Conservation (phyloP, 2,113 vertebrate genomes). For the Salvator merianae region DNA sequence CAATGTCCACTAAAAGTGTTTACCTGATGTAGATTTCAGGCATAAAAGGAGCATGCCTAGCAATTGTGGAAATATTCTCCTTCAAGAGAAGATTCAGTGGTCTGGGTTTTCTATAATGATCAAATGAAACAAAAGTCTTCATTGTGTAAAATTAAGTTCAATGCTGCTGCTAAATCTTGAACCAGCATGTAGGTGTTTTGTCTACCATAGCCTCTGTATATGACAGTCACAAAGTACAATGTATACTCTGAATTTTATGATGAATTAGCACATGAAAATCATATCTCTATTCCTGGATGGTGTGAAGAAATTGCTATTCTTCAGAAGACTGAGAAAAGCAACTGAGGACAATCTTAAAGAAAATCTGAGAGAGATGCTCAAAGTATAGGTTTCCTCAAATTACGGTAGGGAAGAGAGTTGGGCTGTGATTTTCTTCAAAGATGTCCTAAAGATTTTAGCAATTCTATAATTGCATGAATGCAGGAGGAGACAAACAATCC, state of each 20-base stretch:
- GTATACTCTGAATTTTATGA: not conserved
- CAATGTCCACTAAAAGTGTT: not conserved
- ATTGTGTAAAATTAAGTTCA: rapidly evolving
- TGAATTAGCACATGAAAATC: conserved; percentile 19
- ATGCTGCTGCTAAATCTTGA: not conserved
- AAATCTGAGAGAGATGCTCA: not conserved
- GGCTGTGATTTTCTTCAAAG: not conserved
- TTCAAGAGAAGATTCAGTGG: not conserved
- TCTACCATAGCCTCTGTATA: not conserved
- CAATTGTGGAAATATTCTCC: not conserved
- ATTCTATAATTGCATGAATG: conserved; percentile 35
- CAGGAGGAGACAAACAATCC: conserved; percentile 34
- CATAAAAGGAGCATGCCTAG: not conserved
- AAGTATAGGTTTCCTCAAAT: not conserved
- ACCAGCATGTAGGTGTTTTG: not conserved
- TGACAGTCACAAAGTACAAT: not conserved
- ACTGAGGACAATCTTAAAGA: not conserved
- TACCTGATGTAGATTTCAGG: not conserved
- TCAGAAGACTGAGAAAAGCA: not conserved
- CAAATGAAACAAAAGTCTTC: not conserved
- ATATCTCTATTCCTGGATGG: not conserved
- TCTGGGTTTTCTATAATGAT: not conserved
- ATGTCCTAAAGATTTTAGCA: not conserved
- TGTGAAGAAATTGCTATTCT: not conserved
- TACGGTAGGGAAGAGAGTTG: not conserved